Evolutionary conservation across 2,888 invertebrate species (phyloP), one percentile per base, ranked within the genome.

Genomic region (Melangyna quadrimaculata): DNA sequence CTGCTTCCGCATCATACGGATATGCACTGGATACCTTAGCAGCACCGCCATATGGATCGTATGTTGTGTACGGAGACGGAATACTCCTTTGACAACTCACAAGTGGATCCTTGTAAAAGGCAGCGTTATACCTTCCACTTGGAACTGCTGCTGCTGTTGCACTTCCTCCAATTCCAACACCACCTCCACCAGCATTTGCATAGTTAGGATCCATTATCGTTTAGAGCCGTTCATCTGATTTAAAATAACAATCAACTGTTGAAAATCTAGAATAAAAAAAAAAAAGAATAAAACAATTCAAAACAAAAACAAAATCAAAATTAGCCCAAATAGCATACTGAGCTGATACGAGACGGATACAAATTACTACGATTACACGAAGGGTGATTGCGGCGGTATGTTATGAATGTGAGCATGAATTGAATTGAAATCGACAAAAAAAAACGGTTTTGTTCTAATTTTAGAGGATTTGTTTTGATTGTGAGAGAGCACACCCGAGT

Each of bases 21-120:
- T 86, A 86, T 35, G 35, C 63, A 73, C 70, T 78, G 24, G 86
- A 65, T 48, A 63, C 1, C 35, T 77, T 61, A 78, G 67, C 14
- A 78, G 70, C 17, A 61, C 65, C 67, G 27, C 72, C 80, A 86
- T 88, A 88, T 75, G 88, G 87, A 80, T 88, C 88, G 12, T 88
- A 87, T 0, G 87, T 67, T 27, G 83, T 87, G 72, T 88, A 89
- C 1, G 84, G 22, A 8, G 65, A 7, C 6, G 19, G 29, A 6
- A 61, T 24, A 51, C 73, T 78, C 24, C 84, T 55, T 61, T 87
- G 87, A 65, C 72, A 81, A 57, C 78, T 87, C 7, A 69, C 84
- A 37, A 71, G 37, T 57, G 77, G 70, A 19, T 87, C 87, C 24
- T 87, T 87, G 22, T 87, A 88, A 59, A 74, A 87, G 12, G 22